Base-by-base conservation (phyloP, 2,888 invertebrate species). In the Falcaria lacertinaria region DNA sequence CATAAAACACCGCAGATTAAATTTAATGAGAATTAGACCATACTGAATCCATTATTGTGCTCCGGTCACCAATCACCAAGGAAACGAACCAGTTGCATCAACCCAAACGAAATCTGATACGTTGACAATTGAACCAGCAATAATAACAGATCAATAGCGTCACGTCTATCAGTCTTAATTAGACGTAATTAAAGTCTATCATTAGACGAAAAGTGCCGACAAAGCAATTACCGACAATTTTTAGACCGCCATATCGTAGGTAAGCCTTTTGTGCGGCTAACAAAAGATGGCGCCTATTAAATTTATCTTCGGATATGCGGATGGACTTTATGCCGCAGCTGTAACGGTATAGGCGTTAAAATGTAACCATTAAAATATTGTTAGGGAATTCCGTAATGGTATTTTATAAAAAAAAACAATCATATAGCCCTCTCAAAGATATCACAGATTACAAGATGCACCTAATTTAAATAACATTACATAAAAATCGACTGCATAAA, bases 161-260 rank as follows among this genome's bases (percentile, higher is more conserved):
- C 4, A 42, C 45, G 45, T 54, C 59, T 52, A 53, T 56, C 49
- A 16, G 34, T 60, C 62, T 60, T 62, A 69, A 70, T 67, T 66
- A 62, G 60, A 60, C 58, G 60, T 61, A 64, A 69, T 66, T 65
- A 69, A 58, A 52, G 54, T 51, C 48, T n/a, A n/a, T n/a, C 37
- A 32, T 43, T 42, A 46, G 40, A 47, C 36, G 42, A 50, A 52
- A 52, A 53, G 43, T 41, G 47, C 53, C 54, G 52, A 52, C 50
- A 37, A 37, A 37, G 37, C 37, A 25, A 37, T 37, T 37, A 22
- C 37, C 15, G 25, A 22, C 37, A 19, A 22, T 22, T 37, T 37
- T 37, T 22, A 37, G 22, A 19, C 22, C 22, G 35, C 17, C 19
- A 35, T 19, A 19, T 19, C n/a, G n/a, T n/a, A 19, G 3, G 6